Base-by-base conservation (phyloP, 1,140 invertebrate species). In the Eufriesea mexicana region DNA sequence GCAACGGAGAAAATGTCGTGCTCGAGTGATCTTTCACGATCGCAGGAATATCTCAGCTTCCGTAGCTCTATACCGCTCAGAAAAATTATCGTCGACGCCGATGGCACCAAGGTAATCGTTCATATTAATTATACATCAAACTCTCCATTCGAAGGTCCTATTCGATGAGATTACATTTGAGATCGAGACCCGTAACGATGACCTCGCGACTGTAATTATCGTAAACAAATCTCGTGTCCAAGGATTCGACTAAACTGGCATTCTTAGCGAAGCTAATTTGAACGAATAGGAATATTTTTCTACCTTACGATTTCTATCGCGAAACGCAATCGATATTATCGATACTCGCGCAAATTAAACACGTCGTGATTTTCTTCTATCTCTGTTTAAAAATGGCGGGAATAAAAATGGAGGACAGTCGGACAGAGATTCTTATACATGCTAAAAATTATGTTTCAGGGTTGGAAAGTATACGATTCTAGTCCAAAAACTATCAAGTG, bases 381-480 rank as follows among this genome's bases (percentile, higher is more conserved):
- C 35, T 42, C 0, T 66, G 20, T 42, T 64, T 12, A 9, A 35
- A 51, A 12, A 49, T 49, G 12, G 47, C 47, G 12, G 12, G 47
- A 49, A 12, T 9, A n/a, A n/a, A n/a, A 61, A 61, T 8, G 25
- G 7, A 12, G 16, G 16, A n/a, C 28, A 18, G 16, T 18, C 0
- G 7, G 12, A 18, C 0, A 2, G 49, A 77, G 23, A n/a, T 20
- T 23, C 45, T 16, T 61, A 47, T 2, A 4, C 5, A 16, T 4
- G 1, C 0, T 18, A 47, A 47, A 7, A 79, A 28, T 6, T 20
- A 18, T 10, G 2, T 20, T 93, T 78, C 83, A 98, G 97, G 96
- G 96, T 89, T 98, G 98, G 98, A 96, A 96, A 91, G 95, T 98
- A 57, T 98, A 98, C 93, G 98, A 98, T 93, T 97, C 97, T 80